Conservation (phyloP, 2,888 invertebrate genomes). For the Heliconius aoede region DNA sequence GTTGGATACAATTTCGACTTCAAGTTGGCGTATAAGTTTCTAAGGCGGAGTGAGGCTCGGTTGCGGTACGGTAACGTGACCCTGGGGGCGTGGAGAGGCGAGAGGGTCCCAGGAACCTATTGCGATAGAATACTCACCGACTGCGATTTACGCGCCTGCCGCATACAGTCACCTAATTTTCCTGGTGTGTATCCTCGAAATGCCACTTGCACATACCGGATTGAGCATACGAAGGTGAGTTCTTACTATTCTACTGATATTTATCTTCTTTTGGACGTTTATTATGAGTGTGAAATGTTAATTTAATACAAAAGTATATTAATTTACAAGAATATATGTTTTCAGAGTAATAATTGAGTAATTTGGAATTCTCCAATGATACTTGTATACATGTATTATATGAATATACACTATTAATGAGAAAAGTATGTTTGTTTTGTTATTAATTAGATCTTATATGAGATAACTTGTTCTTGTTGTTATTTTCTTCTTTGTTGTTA, state of each 20-base stretch:
- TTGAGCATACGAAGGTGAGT: conserved; percentile 83
- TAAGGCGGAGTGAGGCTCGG: conserved; percentile 89
- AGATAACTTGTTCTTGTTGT: too few species aligned
- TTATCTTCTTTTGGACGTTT: not conserved
- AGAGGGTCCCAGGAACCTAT: conserved; percentile 89
- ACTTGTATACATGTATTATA: too few species aligned
- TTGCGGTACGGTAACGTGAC: conserved; percentile 90
- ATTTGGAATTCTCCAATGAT: too few species aligned
- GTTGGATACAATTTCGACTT: conserved; percentile 92
- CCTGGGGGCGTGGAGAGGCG: conserved; percentile 89
- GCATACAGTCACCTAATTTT: conserved; percentile 94
- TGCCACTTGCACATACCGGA: conserved; percentile 91
- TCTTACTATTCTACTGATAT: not conserved
- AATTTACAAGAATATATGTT: too few species aligned
- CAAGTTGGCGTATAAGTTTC: conserved; percentile 92
- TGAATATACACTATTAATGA: too few species aligned
- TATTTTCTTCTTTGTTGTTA: too few species aligned
- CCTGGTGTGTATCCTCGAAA: conserved; percentile 95
- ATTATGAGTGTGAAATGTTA: too few species aligned
- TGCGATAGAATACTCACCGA: conserved; percentile 92
- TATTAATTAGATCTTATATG: too few species aligned
- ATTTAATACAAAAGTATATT: too few species aligned
- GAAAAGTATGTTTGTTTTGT: too few species aligned
- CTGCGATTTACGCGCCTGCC: conserved; percentile 88
- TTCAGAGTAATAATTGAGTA: too few species aligned